These are phyloP conservation scores for Phenganax subtilis DNA, from an alignment of 92 coral and sea anemone species.

Conservation along the genomic window DNA sequence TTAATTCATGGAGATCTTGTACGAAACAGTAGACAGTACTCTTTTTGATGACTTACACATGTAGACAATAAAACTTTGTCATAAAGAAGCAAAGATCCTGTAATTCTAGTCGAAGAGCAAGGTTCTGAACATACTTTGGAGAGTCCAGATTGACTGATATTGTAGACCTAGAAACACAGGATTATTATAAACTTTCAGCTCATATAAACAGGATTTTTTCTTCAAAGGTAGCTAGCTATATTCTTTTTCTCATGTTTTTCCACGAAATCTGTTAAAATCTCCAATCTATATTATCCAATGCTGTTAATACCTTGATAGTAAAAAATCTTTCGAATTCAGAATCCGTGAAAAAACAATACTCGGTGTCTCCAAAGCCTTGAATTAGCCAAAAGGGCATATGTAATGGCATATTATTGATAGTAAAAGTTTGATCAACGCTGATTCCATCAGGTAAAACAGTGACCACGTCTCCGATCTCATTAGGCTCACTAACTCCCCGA, in stretches of 20 bases:
- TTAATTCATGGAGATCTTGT: no score
- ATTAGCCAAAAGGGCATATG: slow-evolving; percentile 22
- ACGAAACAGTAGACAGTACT: no score
- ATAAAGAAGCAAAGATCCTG: slow-evolving; percentile 59
- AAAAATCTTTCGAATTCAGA: slow-evolving; percentile 18
- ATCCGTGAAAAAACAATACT: slow-evolving; percentile 25
- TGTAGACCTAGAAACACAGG: slow-evolving; percentile 16
- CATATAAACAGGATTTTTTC: neutral
- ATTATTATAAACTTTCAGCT: no score
- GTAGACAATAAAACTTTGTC: slow-evolving; percentile 67
- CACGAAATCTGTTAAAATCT: no score
- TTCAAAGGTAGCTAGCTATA: neutral
- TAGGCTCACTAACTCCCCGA: neutral
- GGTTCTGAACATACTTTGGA: slow-evolving; percentile 48
- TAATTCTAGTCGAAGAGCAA: slow-evolving; percentile 46
- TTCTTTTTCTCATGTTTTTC: neutral
- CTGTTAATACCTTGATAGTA: slow-evolving; percentile 6
- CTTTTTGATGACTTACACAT: slow-evolving; percentile 52
- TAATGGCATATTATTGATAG: slow-evolving; percentile 5
- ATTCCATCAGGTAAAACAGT: slow-evolving; percentile 5
- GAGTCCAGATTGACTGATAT: slow-evolving; percentile 34
- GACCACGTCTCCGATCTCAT: neutral
- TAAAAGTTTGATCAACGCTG: slow-evolving; percentile 1
- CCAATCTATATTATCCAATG: neutral
- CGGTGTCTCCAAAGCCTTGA: neutral